Conservation (phyloP, 1,140 invertebrate species). For the Dreissena rostriformis region DNA sequence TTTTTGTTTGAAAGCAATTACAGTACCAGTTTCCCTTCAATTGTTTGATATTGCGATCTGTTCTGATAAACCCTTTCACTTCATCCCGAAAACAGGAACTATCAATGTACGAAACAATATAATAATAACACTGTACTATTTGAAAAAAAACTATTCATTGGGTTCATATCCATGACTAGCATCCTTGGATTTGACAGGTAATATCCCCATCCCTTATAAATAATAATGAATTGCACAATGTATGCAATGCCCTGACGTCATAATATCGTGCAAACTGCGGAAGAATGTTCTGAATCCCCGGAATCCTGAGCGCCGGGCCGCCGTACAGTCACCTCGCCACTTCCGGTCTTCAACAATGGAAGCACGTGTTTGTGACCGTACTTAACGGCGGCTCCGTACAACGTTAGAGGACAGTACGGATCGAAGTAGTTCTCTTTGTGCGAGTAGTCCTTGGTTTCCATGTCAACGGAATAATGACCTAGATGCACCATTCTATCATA, state of each 20-base stretch:
- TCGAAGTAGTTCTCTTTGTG: conserved; percentile 70
- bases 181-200: too few relatives aligned
- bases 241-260: neutral
- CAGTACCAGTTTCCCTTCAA: too few relatives aligned
- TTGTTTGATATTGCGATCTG: too few relatives aligned
- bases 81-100: too few relatives aligned
- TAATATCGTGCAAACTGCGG: conserved; percentile 14
- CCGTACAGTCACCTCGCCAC: neutral
- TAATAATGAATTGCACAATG: too few relatives aligned
- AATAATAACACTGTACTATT: too few relatives aligned
- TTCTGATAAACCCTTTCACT: too few relatives aligned
- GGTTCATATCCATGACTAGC: too few relatives aligned
- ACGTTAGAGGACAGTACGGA: conserved; percentile 67
- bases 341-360: conserved; percentile 54
- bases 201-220: too few relatives aligned
- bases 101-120: too few relatives aligned
- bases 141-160: too few relatives aligned
- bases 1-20: too few relatives aligned
- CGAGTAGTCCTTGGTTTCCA: conserved; percentile 69
- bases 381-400: conserved; percentile 71
- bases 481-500: conserved; percentile 69
- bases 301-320: neutral
- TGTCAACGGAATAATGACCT: conserved; percentile 65
- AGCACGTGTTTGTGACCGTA: conserved; percentile 73
- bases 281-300: neutral